A percentile compares a stretch with the other conserved stretches of the same genome.
phyloP scores from a whole-genome alignment of 2,113 vertebrate species.

The Tautogolabrus adspersus region DNA sequence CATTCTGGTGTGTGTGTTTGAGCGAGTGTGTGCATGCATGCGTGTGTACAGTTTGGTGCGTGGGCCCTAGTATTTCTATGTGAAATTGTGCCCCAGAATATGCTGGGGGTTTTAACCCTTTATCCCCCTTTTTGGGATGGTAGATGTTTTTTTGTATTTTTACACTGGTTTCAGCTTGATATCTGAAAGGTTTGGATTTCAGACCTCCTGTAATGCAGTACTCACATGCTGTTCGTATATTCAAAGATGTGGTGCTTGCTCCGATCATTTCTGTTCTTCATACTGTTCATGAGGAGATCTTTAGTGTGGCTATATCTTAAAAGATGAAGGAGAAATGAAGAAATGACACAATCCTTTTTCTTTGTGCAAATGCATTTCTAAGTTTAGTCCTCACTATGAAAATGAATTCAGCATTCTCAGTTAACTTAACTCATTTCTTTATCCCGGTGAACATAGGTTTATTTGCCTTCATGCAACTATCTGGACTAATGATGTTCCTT shows the following conservation, averaged over 20 bases:
- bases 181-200: background rate
- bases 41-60: slow-evolving; percentile 38
- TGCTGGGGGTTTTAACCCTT: slow-evolving; percentile 55
- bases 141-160: background rate
- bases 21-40: slow-evolving; percentile 44
- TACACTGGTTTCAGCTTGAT: background rate
- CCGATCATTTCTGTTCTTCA: background rate
- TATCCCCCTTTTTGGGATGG: slow-evolving; percentile 5
- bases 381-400: background rate
- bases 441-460: too few relatives aligned
- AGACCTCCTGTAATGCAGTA: too few relatives aligned
- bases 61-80: slow-evolving; percentile 31
- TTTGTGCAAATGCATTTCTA: background rate
- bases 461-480: too few relatives aligned
- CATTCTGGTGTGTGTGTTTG: slow-evolving; percentile 71
- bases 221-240: background rate
- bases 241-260: background rate
- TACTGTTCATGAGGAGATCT: background rate
- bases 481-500: too few relatives aligned
- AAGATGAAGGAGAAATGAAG: background rate
- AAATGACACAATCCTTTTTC: background rate
- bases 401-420: too few relatives aligned
- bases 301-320: background rate
- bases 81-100: slow-evolving; percentile 44
- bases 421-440: too few relatives aligned